These are phyloP conservation scores for Dysidea cf. avara DNA, from an alignment of 37 sponge, comb jelly and placozoan species.

Conservation along the genomic window DNA sequence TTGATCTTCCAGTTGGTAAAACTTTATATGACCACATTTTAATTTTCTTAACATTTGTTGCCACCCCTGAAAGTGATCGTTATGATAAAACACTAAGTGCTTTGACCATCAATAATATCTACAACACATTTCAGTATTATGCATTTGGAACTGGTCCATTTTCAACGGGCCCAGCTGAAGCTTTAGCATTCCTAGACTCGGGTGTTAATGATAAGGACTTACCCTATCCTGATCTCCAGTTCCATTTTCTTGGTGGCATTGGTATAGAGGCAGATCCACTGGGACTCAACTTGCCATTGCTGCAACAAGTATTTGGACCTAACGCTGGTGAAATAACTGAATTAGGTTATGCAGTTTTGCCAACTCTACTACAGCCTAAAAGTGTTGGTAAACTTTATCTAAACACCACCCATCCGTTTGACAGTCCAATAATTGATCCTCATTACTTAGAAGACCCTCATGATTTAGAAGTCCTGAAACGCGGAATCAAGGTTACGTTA, in stretches of 20 bases:
- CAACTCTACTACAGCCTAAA: constrained; percentile 60
- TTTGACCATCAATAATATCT: no score
- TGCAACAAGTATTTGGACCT: not conserved
- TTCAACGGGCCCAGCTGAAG: constrained; percentile 34
- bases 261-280: not conserved
- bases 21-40: constrained; percentile 86
- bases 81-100: constrained; percentile 6
- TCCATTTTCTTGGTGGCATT: constrained; percentile 29
- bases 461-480: constrained; percentile 58
- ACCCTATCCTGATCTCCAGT: constrained; percentile 46
- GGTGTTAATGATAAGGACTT: constrained; percentile 16
- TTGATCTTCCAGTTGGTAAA: constrained; percentile 80
- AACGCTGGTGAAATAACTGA: not conserved
- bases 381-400: constrained; percentile 70
- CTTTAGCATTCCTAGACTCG: constrained; percentile 32
- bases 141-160: constrained; percentile 44
- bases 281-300: not conserved
- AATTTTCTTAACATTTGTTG: constrained; percentile 31
- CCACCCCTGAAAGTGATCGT: not conserved
- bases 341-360: constrained; percentile 14
- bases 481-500: constrained; percentile 50
- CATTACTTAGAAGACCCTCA: no score
- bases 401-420: constrained; percentile 18
- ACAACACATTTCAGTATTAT: constrained; percentile 36
- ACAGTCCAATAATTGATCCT: constrained; percentile 72